These are phyloP conservation scores for Anagyrus pseudococci DNA, from an alignment of 2,888 invertebrate species.

Conservation along the genomic window DNA sequence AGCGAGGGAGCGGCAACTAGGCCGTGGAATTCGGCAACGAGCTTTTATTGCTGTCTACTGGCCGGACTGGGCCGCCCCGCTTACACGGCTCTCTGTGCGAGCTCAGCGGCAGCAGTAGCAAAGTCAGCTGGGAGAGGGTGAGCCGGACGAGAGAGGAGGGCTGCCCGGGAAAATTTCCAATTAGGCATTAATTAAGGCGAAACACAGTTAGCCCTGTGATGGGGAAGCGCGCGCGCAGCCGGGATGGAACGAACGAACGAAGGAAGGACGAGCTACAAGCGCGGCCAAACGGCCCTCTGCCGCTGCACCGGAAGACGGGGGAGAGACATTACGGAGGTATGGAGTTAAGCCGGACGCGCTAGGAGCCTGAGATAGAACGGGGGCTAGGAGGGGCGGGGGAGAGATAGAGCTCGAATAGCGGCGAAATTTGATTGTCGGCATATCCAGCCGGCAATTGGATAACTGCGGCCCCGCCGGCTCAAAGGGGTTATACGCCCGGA, in stretches of 20 bases:
- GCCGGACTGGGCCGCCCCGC: too few relatives aligned
- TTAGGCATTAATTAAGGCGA: slow-evolving; percentile 50
- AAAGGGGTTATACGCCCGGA: too few relatives aligned
- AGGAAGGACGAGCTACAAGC: too few relatives aligned
- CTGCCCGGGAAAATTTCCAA: slow-evolving; percentile 42
- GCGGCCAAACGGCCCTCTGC: background rate
- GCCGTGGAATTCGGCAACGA: too few relatives aligned
- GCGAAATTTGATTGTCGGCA: background rate
- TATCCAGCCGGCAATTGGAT: background rate
- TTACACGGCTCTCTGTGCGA: too few relatives aligned
- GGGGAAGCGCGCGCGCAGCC: background rate
- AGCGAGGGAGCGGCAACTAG: too few relatives aligned
- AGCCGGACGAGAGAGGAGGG: slow-evolving; percentile 9
- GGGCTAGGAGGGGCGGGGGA: background rate
- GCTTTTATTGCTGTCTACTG: too few relatives aligned
- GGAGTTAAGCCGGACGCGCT: too few relatives aligned
- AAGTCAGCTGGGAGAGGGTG: background rate
- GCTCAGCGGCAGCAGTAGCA: background rate
- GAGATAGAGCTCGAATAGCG: background rate
- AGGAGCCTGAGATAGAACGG: too few relatives aligned
- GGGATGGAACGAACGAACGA: too few relatives aligned
- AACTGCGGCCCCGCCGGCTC: background rate
- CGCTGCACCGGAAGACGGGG: too few relatives aligned
- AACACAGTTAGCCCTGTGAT: slow-evolving; percentile 35
- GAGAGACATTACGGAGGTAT: too few relatives aligned